Evolutionary conservation across 2,888 invertebrate genomes (phyloP), one percentile per base, ranked within the genome.

Genomic region (Synergus itoensis): DNA sequence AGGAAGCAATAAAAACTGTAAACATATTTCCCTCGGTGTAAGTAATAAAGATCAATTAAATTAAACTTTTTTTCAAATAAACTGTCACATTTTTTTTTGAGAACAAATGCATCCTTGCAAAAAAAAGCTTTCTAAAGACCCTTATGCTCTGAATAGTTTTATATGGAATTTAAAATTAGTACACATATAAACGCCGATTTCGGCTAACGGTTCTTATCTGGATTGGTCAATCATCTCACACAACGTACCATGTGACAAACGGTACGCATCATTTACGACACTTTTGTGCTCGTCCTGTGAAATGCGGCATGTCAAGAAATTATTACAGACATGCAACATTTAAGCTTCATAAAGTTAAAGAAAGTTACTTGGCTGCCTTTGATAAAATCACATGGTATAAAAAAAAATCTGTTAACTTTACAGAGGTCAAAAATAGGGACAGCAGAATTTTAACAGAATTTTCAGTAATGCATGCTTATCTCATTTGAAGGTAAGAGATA

Each of bases 211-310:
- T 36, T 4, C 18, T 75, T 28, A 63, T 28, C 76, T 76, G 79
- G 82, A 86, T 86, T 85, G 86, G 84, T 83, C 87, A 86, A 88
- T 88, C 87, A 88, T 89, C 84, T 82, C 80, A 85, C 80, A 82
- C 83, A 83, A 83, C 81, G 82, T 85, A 82, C 82, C 84, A 82
- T 85, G 87, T 84, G 77, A 86, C 85, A 84, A 88, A 86, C 88
- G 85, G 87, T 79, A 83, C 36, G 57, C 14, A 57, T 40, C 53
- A 57, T 48, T 83, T 81, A 67, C 80, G 78, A 36, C n/a, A 53
- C n/a, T 53, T n/a, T n/a, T 53, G 53, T 53, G 8, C 2, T 53
- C 53, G 0, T n/a, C 8, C 8, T 53, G 9, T 53, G 9, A 53
- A n/a, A 53, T n/a, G n/a, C 0, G 53, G n/a, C 53, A 53, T 53